phyloP scores from a whole-genome alignment of 2,888 invertebrate species.

The Rapana venosa region DNA sequence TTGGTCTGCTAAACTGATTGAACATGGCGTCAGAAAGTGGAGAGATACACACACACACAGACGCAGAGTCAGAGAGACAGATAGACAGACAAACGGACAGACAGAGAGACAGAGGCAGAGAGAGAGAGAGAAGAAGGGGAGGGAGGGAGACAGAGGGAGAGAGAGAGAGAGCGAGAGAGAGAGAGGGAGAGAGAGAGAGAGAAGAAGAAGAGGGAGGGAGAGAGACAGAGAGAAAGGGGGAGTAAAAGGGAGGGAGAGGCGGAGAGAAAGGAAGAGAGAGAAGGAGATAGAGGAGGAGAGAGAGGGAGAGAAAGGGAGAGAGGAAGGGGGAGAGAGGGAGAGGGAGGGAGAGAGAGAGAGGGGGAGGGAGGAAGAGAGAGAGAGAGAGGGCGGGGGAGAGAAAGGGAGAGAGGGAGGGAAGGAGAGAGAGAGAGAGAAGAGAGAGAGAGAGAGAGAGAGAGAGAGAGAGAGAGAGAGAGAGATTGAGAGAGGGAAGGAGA shows the following conservation, averaged over 20 bases:
- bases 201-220: not conserved
- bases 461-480: not conserved
- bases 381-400: too few species aligned
- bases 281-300: not conserved
- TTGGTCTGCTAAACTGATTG: too few species aligned
- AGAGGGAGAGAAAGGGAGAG: not conserved
- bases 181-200: slow-evolving; percentile 9
- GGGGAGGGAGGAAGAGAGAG: too few species aligned
- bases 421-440: not conserved
- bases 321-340: too few species aligned
- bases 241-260: not conserved
- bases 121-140: not conserved
- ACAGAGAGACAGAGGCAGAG: not conserved
- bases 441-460: too few species aligned
- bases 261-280: not conserved
- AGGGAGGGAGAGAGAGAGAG: too few species aligned
- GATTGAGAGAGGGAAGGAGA: not conserved
- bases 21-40: too few species aligned
- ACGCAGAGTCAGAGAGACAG: not conserved
- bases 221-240: not conserved
- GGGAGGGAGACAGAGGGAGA: not conserved
- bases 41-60: too few species aligned
- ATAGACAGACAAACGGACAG: not conserved
- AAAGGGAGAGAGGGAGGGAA: rapidly evolving
- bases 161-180: not conserved